Evolutionary conservation across 2,888 invertebrate species (phyloP), one percentile per base, ranked within the genome.

Genomic region (Argyresthia albistria): DNA sequence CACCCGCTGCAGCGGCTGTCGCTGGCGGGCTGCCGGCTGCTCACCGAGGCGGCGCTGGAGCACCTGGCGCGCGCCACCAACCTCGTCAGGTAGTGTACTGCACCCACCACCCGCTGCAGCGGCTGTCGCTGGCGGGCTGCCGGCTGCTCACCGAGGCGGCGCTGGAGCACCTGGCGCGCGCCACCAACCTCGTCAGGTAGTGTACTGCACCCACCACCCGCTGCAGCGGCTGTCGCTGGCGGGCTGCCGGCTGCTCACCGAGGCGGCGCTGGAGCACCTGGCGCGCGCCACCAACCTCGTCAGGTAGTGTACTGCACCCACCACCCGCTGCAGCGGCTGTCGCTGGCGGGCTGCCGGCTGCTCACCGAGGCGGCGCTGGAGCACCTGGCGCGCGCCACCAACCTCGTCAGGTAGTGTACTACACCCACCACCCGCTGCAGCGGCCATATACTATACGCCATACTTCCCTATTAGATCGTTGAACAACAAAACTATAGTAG

Each of bases 291-390:
- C 93, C 67, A 91, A 92, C 65, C 87, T 95, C 56, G n/a, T n/a
- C n/a, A n/a, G n/a, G n/a, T n/a, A n/a, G n/a, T n/a, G n/a, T n/a
- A n/a, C n/a, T n/a, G n/a, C n/a, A n/a, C n/a, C n/a, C 93, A 95
- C 56, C 92, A 93, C 56, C 91, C 92, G 25, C 84, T 97, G 57
- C 88, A 90, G 56, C 91, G 92, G 58, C 87, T 97, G 39, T 95
- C 96, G 76, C 83, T 97, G 60, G 93, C 95, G 53, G 93, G 94
- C 60, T 95, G 96, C 73, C 91, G 93, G 52, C 86, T 95, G 64
- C 91, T 96, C 43, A 95, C 96, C 0, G 96, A 96, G 76, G 89
- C 90, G 11, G 93, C 95, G 59, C 88, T 97, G 56, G 96, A 96
- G 69, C 95, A 96, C 67, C 88, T 96, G 56, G 89, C 91, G 15